phyloP scores from a whole-genome alignment of 1,140 invertebrate species.

The Archivesica marissinica region DNA sequence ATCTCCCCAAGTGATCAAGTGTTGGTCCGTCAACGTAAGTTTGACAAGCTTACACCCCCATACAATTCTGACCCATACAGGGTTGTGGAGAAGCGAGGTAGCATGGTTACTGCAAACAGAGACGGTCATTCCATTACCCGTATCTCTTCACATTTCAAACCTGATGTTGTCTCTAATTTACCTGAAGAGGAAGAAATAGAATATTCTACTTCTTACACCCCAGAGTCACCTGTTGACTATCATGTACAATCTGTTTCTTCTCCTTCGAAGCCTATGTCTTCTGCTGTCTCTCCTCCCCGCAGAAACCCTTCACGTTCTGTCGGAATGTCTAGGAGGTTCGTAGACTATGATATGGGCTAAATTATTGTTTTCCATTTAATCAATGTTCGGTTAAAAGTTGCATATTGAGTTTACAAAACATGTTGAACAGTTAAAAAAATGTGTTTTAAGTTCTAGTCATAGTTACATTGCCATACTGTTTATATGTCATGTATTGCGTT shows the following conservation, averaged over 20 bases:
- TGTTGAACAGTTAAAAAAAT: no score
- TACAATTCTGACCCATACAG: slow-evolving; percentile 21
- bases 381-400: no score
- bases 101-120: background rate
- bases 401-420: no score
- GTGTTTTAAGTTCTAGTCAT: no score
- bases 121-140: slow-evolving; percentile 11
- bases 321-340: background rate
- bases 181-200: background rate
- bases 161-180: no score
- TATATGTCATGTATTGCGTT: no score
- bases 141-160: slow-evolving; percentile 30
- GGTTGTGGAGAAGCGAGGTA: slow-evolving; percentile 2
- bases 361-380: no score
- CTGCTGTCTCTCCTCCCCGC: background rate
- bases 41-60: slow-evolving; percentile 32
- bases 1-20: slow-evolving; percentile 21
- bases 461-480: no score
- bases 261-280: no score
- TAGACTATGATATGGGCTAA: background rate
- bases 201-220: background rate
- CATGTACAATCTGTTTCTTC: background rate
- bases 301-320: background rate
- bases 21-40: slow-evolving; percentile 20
- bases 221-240: background rate